phyloP scores from a whole-genome alignment of 1,140 invertebrate genomes.

The Batillaria attramentaria region DNA sequence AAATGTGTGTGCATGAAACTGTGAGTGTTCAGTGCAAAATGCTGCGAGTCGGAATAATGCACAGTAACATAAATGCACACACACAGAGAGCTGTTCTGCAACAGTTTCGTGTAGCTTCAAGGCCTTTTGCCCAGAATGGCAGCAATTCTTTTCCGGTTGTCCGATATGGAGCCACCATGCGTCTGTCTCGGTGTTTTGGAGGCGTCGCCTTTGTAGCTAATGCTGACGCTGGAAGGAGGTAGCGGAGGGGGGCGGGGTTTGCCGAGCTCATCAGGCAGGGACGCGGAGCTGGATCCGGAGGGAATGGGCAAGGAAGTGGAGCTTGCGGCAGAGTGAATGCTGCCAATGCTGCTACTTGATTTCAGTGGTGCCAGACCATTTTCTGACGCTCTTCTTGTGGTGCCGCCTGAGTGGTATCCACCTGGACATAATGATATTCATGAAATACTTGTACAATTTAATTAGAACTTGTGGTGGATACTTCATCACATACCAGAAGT shows the following conservation, averaged over 20 bases:
- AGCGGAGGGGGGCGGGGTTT: slow-evolving; percentile 24
- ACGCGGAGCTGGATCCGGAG: too few relatives aligned
- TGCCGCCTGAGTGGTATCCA: slow-evolving; percentile 1
- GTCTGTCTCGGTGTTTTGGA: slow-evolving; percentile 40
- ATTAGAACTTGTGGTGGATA: too few relatives aligned
- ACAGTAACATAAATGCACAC: not conserved
- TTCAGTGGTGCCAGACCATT: slow-evolving; percentile 14
- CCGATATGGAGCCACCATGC: slow-evolving; percentile 39
- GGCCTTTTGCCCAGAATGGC: slow-evolving; percentile 41
- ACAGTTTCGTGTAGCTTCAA: not conserved
- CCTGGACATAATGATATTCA: not conserved
- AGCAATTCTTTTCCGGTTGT: slow-evolving; percentile 49
- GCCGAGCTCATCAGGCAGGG: slow-evolving; percentile 16
- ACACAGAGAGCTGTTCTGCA: not conserved
- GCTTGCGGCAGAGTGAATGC: slow-evolving; percentile 12
- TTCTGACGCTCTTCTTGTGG: not conserved
- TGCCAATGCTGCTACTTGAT: slow-evolving; percentile 23
- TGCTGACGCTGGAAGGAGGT: slow-evolving; percentile 32
- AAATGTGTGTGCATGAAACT: not conserved
- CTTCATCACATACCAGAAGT: too few relatives aligned
- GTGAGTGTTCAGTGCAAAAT: not conserved
- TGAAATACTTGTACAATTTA: not conserved
- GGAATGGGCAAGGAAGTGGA: slow-evolving; percentile 17
- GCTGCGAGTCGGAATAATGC: not conserved
- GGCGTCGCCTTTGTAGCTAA: slow-evolving; percentile 42